These are phyloP conservation scores for Falco punctatus DNA, from an alignment of 2,113 vertebrate species.

Conservation along the genomic window DNA sequence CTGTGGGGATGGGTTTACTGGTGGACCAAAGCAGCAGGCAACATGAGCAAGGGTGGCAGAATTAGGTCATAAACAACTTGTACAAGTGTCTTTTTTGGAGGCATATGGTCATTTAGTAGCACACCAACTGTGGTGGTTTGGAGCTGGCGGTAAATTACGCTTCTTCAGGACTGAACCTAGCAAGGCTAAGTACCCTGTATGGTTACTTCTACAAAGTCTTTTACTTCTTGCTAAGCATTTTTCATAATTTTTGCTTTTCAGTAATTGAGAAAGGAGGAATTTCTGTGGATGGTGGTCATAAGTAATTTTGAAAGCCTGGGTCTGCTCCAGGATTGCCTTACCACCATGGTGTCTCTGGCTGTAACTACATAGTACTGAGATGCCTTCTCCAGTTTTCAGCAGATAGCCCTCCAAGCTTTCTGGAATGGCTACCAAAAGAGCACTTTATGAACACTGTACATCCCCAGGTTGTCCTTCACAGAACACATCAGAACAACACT, in stretches of 20 bases:
- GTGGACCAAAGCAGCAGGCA: not conserved
- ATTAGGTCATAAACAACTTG: not conserved
- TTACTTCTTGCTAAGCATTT: not conserved
- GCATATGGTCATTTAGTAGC: not conserved
- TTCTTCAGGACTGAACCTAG: not conserved
- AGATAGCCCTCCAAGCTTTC: not conserved
- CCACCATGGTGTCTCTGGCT: rapidly evolving
- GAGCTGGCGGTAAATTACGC: not conserved
- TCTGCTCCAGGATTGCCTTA: not conserved
- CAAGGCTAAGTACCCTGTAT: not conserved
- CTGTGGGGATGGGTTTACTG: not conserved
- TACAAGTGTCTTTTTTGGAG: not conserved
- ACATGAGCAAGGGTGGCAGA: not conserved
- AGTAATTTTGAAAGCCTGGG: not conserved
- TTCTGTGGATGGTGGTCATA: not conserved
- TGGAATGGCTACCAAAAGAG: not conserved
- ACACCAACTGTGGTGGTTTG: not conserved
- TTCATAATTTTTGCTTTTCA: not conserved
- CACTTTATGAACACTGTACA: not conserved
- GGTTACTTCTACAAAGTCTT: not conserved
- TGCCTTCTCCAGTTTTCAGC: not conserved
- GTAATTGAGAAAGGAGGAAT: not conserved
- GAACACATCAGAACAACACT: not conserved
- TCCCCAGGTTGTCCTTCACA: not conserved
- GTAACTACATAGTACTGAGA: not conserved